Conservation (phyloP, 2,888 invertebrate genomes). For the Harpalus rubripes region DNA sequence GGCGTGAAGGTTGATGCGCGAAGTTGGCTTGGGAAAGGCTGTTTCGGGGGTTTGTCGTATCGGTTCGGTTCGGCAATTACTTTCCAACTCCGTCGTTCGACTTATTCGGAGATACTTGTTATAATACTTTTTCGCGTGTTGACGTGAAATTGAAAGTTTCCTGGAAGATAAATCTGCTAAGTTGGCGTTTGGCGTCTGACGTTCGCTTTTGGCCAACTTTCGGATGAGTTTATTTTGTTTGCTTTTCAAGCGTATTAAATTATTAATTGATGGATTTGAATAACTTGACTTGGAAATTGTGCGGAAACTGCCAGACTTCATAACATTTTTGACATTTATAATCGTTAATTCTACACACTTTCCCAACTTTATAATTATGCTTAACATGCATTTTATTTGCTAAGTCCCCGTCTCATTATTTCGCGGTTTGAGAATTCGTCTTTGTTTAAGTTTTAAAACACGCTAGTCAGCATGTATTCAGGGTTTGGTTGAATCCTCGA, state of each 20-base stretch:
- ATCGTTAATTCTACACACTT: constrained; percentile 9
- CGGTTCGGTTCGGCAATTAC: constrained; percentile 57
- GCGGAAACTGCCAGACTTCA: constrained; percentile 25
- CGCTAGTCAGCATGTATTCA: neutral
- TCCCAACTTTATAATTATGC: constrained; percentile 37
- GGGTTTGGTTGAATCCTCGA: constrained; percentile 1
- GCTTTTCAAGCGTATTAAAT: constrained; percentile 45
- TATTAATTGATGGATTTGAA: constrained; percentile 59
- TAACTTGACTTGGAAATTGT: constrained; percentile 38
- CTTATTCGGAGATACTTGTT: constrained; percentile 58
- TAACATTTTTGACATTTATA: constrained; percentile 24
- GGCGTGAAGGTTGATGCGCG: constrained; percentile 37
- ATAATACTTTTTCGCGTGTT: constrained; percentile 63
- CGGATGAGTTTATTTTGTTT: constrained; percentile 45
- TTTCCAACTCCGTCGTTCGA: constrained; percentile 35
- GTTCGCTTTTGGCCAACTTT: constrained; percentile 48
- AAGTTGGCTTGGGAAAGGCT: constrained; percentile 13
- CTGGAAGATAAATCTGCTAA: constrained; percentile 55
- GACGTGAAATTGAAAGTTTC: constrained; percentile 61
- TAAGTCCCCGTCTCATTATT: neutral
- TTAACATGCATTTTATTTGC: constrained; percentile 11
- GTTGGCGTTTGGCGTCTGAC: constrained; percentile 36
- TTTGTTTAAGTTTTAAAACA: constrained; percentile 1
- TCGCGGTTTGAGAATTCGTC: neutral
- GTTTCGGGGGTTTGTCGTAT: constrained; percentile 46